Evolutionary conservation across 2,888 invertebrate species (phyloP), one percentile per base, ranked within the genome.

Genomic region (Microplitis deprimator): DNA sequence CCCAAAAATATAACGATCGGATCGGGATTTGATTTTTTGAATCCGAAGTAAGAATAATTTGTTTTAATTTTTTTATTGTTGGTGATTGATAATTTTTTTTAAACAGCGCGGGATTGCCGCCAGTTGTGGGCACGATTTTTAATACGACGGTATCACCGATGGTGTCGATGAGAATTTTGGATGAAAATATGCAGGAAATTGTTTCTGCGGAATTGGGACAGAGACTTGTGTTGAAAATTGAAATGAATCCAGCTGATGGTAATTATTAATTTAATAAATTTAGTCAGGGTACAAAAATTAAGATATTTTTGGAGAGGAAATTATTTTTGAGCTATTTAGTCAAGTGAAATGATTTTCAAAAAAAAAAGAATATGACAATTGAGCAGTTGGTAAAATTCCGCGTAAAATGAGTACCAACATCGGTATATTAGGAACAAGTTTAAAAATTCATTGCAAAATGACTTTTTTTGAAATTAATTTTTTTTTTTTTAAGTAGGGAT

Each of bases 171-270:
- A 90, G 91, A 83, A 92, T 94, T 68, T 87, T 94, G 2, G 93
- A 94, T 86, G 89, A 91, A 6, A 89, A 91, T 38, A 88, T 91
- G 73, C 90, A 90, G 64, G 93, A 93, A 85, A 92, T 93, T 0
- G 91, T 91, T n/a, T 93, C 94, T 77, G 93, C 94, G 0, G 92
- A 92, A 82, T 91, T 95, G 71, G 95, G 95, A 0, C 93, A 94
- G 85, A 93, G 93, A 81, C 88, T 95, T 65, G 92, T 93, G 79
- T 90, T 95, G 1, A 91, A 92, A 82, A 93, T 95, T 69, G 92
- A 93, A 80, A 91, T 93, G 13, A 89, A 91, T 77, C 91, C 92
- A 1, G 86, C 92, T 5, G 88, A 92, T 84, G 92, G 93, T 92
- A 85, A 59, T 7, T 40, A 41, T 6, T n/a, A 6, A 38, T 73